These are phyloP conservation scores for Centropristis striata DNA, from an alignment of 2,113 vertebrate genomes.

Conservation along the genomic window DNA sequence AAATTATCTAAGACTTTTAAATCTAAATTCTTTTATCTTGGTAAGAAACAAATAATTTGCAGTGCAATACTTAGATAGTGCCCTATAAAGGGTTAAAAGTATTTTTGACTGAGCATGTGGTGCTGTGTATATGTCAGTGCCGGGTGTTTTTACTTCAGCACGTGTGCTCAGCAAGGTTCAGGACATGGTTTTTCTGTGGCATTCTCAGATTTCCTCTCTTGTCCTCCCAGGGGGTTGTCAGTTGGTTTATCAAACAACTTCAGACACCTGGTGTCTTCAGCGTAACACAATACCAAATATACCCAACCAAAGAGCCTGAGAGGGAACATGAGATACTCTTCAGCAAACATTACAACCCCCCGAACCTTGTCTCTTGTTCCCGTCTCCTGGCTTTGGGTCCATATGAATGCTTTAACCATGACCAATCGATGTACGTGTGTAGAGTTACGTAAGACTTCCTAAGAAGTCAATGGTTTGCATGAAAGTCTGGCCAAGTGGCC, in stretches of 20 bases:
- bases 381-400: neutral
- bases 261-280: slow-evolving; percentile 17
- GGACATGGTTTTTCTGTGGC: slow-evolving; percentile 3
- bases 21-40: too few relatives aligned
- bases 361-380: neutral
- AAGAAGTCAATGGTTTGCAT: neutral
- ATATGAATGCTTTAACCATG: slow-evolving; percentile 28
- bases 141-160: neutral
- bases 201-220: slow-evolving; percentile 41
- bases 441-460: slow-evolving; percentile 9
- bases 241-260: slow-evolving; percentile 9
- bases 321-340: slow-evolving; percentile 1
- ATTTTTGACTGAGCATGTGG: neutral
- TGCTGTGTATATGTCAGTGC: neutral
- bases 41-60: too few relatives aligned
- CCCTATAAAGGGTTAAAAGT: too few relatives aligned
- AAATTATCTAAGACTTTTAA: too few relatives aligned
- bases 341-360: neutral
- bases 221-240: slow-evolving; percentile 20
- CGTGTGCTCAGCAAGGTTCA: slow-evolving; percentile 21
- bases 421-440: slow-evolving; percentile 36
- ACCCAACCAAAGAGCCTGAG: neutral
- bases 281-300: slow-evolving; percentile 14
- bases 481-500: neutral
- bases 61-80: too few relatives aligned